Conservation (phyloP, 2,113 vertebrate genomes). For the Piliocolobus tephrosceles region DNA sequence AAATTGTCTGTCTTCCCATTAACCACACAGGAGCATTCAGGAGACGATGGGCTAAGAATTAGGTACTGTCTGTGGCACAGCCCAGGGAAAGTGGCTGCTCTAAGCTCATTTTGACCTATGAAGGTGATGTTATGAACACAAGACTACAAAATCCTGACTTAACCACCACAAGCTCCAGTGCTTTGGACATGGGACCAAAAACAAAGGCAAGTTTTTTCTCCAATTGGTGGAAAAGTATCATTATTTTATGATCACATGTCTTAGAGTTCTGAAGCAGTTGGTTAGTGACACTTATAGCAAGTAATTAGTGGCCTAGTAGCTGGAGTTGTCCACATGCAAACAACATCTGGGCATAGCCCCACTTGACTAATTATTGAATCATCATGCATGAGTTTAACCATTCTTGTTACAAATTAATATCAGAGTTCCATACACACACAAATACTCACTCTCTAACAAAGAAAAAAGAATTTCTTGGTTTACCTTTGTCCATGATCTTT, state of each 20-base stretch:
- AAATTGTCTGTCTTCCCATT: neutral
- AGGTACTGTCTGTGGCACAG: neutral
- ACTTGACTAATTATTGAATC: neutral
- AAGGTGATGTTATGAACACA: neutral
- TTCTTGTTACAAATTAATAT: neutral
- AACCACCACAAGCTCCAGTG: neutral
- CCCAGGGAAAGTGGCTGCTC: neutral
- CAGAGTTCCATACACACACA: neutral
- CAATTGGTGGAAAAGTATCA: neutral
- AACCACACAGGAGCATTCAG: neutral
- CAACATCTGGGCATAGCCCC: neutral
- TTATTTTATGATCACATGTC: neutral
- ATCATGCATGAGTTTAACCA: neutral
- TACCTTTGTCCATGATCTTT: constrained; percentile 79
- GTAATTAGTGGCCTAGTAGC: neutral
- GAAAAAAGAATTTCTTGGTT: neutral
- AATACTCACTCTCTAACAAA: neutral
- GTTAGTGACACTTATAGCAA: neutral
- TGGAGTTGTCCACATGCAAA: neutral
- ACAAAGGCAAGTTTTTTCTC: neutral
- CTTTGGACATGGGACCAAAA: neutral
- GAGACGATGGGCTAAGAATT: neutral
- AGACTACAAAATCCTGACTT: neutral
- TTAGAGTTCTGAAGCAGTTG: neutral
- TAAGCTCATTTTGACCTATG: neutral